Conservation (phyloP, 2,797 vertebrate genomes). For the Setipinna tenuifilis region DNA sequence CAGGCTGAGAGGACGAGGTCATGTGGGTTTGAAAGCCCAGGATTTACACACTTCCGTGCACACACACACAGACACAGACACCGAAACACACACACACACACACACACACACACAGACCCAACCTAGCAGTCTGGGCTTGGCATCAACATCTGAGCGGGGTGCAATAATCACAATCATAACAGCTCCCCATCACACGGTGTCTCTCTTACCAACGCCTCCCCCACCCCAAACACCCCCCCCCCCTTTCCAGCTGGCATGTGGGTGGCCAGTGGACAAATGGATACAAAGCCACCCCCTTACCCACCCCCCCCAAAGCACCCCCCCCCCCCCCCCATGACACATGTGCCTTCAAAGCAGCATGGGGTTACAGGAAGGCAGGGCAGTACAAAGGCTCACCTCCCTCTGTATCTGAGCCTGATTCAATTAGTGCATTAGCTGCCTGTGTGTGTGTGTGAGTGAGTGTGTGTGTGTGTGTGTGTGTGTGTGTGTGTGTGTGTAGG, state of each 20-base stretch:
- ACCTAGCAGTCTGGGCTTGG: not conserved
- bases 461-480: too few species aligned
- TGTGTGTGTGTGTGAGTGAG: not conserved
- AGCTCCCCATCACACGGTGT: not conserved
- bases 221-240: not conserved
- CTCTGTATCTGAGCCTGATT: not conserved
- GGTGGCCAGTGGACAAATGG: too few species aligned
- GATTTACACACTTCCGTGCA: not conserved
- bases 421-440: conserved; percentile 11
- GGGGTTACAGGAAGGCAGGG: conserved; percentile 40
- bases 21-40: not conserved
- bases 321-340: too few species aligned
- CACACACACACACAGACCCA: not conserved
- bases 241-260: too few species aligned
- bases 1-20: not conserved
- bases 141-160: not conserved
- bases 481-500: not conserved
- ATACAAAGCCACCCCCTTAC: too few species aligned
- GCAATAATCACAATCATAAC: not conserved
- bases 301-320: too few species aligned
- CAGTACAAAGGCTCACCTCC: conserved; percentile 34
- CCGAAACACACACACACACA: not conserved
- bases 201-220: not conserved
- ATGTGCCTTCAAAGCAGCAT: conserved; percentile 22
- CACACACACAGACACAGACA: conserved; percentile 8